Percentiles rank a stretch among this genome's conserved stretches.
phyloP scores from a whole-genome alignment of 2,888 invertebrate species.

The Drosophila putrida region DNA sequence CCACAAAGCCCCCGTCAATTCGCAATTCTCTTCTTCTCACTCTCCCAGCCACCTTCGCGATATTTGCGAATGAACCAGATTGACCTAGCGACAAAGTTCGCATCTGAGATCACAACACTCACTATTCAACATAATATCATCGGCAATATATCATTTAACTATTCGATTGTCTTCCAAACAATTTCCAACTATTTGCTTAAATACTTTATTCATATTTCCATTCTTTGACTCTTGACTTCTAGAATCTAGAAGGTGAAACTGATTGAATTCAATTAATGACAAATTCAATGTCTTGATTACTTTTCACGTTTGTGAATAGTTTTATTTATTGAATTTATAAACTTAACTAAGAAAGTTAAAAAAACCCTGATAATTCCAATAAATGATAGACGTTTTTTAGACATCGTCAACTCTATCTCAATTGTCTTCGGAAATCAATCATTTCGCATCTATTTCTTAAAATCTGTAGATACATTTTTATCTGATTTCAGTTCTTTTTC shows the following conservation, averaged over 20 bases:
- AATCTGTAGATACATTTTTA: no score
- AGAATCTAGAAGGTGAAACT: constrained; percentile 4
- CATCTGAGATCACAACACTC: constrained; percentile 19
- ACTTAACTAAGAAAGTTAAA: no score
- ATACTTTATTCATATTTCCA: neutral
- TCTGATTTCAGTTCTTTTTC: no score
- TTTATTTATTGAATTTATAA: no score
- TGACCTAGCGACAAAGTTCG: constrained; percentile 62
- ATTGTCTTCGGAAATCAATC: no score
- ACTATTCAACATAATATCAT: neutral
- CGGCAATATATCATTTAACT: constrained; percentile 19
- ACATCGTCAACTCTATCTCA: no score
- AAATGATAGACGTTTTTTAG: no score
- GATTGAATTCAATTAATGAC: neutral
- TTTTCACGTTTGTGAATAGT: neutral
- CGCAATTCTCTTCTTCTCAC: neutral
- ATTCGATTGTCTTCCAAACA: neutral
- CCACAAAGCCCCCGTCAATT: constrained; percentile 2
- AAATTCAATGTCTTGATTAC: neutral
- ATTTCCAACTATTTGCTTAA: neutral
- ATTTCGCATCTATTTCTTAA: no score
- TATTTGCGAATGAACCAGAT: constrained; percentile 45
- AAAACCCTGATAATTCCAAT: no score
- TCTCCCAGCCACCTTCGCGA: neutral
- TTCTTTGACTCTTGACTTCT: neutral